These are phyloP conservation scores for Odontophorus gujanensis DNA, from an alignment of 2,113 vertebrate species.

Conservation along the genomic window DNA sequence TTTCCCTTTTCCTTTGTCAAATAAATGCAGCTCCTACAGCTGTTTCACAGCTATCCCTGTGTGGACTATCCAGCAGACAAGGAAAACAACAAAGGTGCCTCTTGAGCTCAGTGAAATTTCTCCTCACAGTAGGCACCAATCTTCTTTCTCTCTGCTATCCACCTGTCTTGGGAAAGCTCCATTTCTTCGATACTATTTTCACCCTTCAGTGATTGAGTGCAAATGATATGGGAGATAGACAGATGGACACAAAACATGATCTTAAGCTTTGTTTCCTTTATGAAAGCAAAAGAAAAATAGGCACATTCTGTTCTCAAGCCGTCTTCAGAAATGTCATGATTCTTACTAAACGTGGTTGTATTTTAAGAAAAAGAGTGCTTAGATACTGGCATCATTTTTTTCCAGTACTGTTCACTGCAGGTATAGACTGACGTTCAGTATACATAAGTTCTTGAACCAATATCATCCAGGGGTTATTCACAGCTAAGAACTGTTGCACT, in stretches of 20 bases:
- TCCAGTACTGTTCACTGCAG: not conserved
- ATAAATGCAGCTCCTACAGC: not conserved
- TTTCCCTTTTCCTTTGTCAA: not conserved
- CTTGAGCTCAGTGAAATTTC: not conserved
- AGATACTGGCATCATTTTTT: not conserved
- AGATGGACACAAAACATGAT: not conserved
- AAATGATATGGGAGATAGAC: not conserved
- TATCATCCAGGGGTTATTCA: not conserved
- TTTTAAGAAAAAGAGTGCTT: not conserved
- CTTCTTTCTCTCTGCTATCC: not conserved
- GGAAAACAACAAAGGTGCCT: not conserved
- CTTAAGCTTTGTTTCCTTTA: not conserved
- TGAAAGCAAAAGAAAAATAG: not conserved
- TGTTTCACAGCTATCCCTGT: not conserved
- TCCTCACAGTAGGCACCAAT: not conserved
- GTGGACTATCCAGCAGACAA: not conserved
- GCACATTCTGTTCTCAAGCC: not conserved
- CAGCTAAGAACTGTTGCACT: not conserved
- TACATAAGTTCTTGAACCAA: not conserved
- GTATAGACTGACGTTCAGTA: not conserved
- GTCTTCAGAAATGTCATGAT: not conserved
- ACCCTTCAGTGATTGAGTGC: not conserved
- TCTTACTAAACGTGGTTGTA: not conserved
- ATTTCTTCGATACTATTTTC: not conserved
- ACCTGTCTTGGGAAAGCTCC: not conserved